Evolutionary conservation across 2,797 vertebrate species (phyloP), one percentile per base, ranked within the genome.

Genomic region (Myripristis jacobus): DNA sequence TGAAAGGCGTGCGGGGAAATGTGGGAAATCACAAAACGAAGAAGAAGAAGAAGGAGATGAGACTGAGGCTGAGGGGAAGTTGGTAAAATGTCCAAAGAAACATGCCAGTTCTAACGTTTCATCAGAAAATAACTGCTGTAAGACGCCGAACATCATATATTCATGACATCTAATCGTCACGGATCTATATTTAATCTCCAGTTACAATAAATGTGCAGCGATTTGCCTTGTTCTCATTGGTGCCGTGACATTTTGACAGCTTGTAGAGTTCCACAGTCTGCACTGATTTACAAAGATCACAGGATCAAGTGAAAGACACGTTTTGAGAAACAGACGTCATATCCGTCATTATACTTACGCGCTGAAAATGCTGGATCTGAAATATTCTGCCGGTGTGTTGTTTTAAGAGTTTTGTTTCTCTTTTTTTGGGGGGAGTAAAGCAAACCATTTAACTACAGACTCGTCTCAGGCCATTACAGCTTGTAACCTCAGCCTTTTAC

Each of bases 1-100:
- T 65, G 43, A 63, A 72, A 83, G 81, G 56, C 50, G 52, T 85
- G 82, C 78, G 77, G 65, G 79, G 78, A 84, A 88, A 75, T 61
- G 75, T 82, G 75, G 71, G 78, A 84, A 66, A 74, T 46, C 82
- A 71, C 16, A 50, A 75, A 46, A 41, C 1, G 18, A n/a, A n/a
- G n/a, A n/a, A 21, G n/a, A 55, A 54, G 56, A 68, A 21, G 36
- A 38, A 38, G 11, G 12, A 38, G 36, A 38, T 2, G 12, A 38
- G 36, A 12, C 36, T n/a, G n/a, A 13, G 29, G 43, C 66, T 3
- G 5, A 66, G 21, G 19, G 47, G 63, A 13, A 13, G 12, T 12
- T 11, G 36, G 36, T 38, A 57, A 41, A 50, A 29, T 29, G 27
- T 29, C 36, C 52, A 69, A 24, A 57, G 6, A 48, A 27, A 47